A percentile compares a stretch with the other conserved stretches of the same genome.
phyloP scores from a whole-genome alignment of 2,797 vertebrate genomes.

The Oreochromis grahami region DNA sequence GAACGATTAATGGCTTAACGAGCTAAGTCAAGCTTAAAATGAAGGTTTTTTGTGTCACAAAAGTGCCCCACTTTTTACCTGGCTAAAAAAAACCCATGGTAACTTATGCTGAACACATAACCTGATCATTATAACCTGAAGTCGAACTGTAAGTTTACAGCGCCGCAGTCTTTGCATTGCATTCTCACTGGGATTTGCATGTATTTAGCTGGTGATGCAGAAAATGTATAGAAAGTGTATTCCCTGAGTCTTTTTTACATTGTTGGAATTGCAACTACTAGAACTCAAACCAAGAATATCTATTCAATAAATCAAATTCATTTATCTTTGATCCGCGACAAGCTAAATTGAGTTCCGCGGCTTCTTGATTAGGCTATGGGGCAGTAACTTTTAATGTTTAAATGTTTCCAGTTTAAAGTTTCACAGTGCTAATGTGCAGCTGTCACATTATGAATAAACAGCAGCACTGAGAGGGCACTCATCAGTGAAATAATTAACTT shows the following conservation, averaged over 20 bases:
- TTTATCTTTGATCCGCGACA: not conserved
- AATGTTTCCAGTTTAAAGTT: not conserved
- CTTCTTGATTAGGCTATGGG: not conserved
- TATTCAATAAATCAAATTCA: not conserved
- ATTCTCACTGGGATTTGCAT: not conserved
- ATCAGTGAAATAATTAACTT: not conserved
- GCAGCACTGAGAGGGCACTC: not conserved
- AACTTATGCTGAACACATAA: not conserved
- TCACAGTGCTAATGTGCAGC: not conserved
- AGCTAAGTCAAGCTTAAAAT: not conserved
- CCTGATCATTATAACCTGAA: not conserved
- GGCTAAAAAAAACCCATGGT: not conserved
- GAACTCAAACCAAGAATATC: not conserved
- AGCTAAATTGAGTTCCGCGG: not conserved
- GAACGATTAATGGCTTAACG: not conserved
- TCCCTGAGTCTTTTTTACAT: not conserved
- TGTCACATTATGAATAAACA: not conserved
- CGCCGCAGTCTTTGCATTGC: not conserved
- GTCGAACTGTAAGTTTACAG: not conserved
- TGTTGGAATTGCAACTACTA: not conserved
- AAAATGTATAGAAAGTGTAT: not conserved
- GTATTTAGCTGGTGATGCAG: not conserved
- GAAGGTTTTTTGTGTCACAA: accelerated
- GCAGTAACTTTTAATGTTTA: not conserved
- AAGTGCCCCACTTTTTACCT: not conserved